These are phyloP conservation scores for Nebria salina DNA, from an alignment of 2,888 invertebrate species.

Conservation along the genomic window DNA sequence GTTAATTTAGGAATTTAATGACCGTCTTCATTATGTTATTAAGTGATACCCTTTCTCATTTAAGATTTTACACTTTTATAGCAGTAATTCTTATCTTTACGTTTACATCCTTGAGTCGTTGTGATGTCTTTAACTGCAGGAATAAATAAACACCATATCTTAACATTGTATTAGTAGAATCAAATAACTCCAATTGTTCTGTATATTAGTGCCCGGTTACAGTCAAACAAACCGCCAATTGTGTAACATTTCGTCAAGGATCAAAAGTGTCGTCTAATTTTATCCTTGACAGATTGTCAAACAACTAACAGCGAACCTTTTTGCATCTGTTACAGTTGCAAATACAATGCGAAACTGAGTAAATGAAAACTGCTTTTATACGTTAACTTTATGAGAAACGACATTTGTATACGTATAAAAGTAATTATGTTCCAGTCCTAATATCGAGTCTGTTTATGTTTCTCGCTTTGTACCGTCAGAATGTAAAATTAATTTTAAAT, in stretches of 20 bases:
- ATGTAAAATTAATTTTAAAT: neutral
- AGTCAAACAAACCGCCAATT: too few species aligned
- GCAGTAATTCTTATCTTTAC: neutral
- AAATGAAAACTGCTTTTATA: neutral
- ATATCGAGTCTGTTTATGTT: neutral
- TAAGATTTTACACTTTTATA: neutral
- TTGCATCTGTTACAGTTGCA: neutral
- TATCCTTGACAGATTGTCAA: too few species aligned
- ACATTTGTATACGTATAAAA: neutral
- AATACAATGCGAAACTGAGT: neutral
- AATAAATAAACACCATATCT: neutral
- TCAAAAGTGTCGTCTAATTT: too few species aligned
- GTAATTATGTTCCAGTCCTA: neutral
- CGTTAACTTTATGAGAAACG: neutral
- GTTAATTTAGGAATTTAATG: neutral
- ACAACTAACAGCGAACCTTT: too few species aligned
- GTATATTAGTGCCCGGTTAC: too few species aligned
- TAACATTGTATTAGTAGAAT: neutral
- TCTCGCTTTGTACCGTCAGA: neutral
- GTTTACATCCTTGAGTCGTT: neutral
- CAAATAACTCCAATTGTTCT: too few species aligned
- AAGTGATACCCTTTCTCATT: neutral
- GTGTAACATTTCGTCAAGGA: too few species aligned
- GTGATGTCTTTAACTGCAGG: neutral
- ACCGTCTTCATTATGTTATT: neutral